These are phyloP conservation scores for Amphibalanus amphitrite DNA, from an alignment of 1,140 invertebrate genomes.

Conservation along the genomic window DNA sequence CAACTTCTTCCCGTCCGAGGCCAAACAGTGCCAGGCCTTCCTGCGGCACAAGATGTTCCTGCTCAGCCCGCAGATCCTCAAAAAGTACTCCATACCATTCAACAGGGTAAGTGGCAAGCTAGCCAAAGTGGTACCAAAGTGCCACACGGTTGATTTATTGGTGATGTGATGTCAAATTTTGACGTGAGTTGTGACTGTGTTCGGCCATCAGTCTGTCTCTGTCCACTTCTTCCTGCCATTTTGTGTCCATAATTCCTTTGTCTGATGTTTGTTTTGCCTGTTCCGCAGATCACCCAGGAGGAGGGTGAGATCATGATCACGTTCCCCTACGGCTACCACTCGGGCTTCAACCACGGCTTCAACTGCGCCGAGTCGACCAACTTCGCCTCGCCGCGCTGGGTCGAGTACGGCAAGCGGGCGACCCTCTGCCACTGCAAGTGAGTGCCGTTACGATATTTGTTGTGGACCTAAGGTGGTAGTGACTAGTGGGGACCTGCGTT, in stretches of 20 bases:
- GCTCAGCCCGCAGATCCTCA: slow-evolving; percentile 82
- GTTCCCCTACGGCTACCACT: slow-evolving; percentile 93
- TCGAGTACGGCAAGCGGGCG: slow-evolving; percentile 92
- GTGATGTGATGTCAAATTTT: too few species aligned
- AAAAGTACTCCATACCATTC: slow-evolving; percentile 83
- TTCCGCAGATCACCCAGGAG: slow-evolving; percentile 90
- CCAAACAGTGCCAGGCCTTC: slow-evolving; percentile 79
- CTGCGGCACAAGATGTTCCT: slow-evolving; percentile 95
- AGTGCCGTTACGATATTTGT: too few species aligned
- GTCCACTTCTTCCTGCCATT: too few species aligned
- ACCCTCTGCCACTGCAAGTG: slow-evolving; percentile 59
- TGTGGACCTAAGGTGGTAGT: too few species aligned
- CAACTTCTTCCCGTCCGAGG: slow-evolving; percentile 71
- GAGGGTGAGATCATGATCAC: slow-evolving; percentile 97
- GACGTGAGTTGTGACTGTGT: too few species aligned
- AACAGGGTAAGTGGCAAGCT: slow-evolving; percentile 47
- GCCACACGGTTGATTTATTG: too few species aligned
- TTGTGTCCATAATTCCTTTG: too few species aligned
- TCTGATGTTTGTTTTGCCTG: too few species aligned
- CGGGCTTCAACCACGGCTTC: slow-evolving; percentile 57
- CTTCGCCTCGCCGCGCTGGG: slow-evolving; percentile 91
- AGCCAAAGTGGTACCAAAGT: too few species aligned
- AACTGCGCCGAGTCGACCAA: slow-evolving; percentile 99
- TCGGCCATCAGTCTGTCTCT: too few species aligned
- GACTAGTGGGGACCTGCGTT: too few species aligned